Evolutionary conservation across 2,113 vertebrate genomes (phyloP), one percentile per base, ranked within the genome.

Genomic region (Coracopsis vasa): DNA sequence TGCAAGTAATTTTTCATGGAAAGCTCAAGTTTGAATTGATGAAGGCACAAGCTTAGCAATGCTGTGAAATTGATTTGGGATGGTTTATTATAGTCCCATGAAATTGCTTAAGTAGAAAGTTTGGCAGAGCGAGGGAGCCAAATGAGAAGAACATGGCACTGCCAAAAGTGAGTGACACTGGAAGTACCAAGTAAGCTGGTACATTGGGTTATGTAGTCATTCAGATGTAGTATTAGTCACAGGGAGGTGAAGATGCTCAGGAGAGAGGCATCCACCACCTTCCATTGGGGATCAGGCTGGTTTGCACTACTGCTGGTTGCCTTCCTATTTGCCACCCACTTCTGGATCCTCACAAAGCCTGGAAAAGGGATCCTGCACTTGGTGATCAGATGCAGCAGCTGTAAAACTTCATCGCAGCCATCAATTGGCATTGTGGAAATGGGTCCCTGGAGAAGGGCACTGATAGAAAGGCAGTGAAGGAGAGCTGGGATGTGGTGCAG

Each of bases 1-100:
- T 93, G 54, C 16, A 72, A 92, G 53, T 45, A 74, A 13, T 94
- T 96, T 94, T 93, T 88, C 51, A 53, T 84, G 71, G 72, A 81
- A 92, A 79, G 44, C 70, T 94, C 17, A 47, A 79, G 50, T 91
- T 72, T 71, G 65, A 94, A 95, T 70, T 85, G 86, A 86, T 53
- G 60, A 94, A 89, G 80, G 51, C 62, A 48, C 31, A 79, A 84
- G 31, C 88, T 93, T 95, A 92, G 56, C 41, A 75, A 65, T 71
- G 65, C 85, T 94, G 86, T 96, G 92, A 96, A 96, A 96, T 89
- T 85, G 93, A 92, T 97, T 95, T 83, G 71, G 53, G 67, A 91
- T 67, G 75, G 74, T 92, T 92, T 88, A 75, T 94, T 95, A 91
- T 61, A 89, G 31, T 73, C 85, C 66, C 50, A 27, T 93, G 88